A percentile compares a stretch with the other conserved stretches of the same genome.
Conservation (phyloP, 2,113 vertebrate species). For the Empidonax alnorum region DNA sequence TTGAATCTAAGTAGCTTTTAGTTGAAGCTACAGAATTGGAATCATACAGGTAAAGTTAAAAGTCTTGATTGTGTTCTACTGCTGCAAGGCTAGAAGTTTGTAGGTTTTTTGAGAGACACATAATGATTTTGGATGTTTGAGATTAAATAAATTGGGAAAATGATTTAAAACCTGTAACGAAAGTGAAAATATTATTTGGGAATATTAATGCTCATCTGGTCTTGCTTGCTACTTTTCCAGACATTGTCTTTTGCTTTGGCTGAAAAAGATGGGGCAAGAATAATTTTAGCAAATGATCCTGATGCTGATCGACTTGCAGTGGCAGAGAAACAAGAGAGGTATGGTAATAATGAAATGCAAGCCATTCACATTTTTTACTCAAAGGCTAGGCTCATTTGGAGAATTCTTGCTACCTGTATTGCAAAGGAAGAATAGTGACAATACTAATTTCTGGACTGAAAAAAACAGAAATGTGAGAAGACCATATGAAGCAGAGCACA, state of each 20-base stretch:
- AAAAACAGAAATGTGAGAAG: neutral
- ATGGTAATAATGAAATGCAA: neutral
- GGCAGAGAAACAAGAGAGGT: slow-evolving; percentile 93
- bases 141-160: neutral
- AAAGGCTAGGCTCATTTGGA: neutral
- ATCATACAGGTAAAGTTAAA: neutral
- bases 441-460: neutral
- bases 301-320: slow-evolving; percentile 94
- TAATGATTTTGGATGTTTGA: neutral
- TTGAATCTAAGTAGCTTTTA: neutral
- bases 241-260: slow-evolving; percentile 92
- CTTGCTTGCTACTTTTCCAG: slow-evolving; percentile 72
- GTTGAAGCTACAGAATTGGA: neutral
- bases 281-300: slow-evolving; percentile 94
- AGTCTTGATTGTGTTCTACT: neutral
- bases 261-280: slow-evolving; percentile 85
- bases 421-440: neutral
- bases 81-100: neutral
- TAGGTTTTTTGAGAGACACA: neutral
- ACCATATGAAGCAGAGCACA: neutral
- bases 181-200: neutral
- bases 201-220: neutral
- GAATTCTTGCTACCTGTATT: neutral
- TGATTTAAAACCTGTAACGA: neutral
- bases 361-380: neutral